phyloP scores from a whole-genome alignment of 1,140 invertebrate species.

The Drosophila tani region DNA sequence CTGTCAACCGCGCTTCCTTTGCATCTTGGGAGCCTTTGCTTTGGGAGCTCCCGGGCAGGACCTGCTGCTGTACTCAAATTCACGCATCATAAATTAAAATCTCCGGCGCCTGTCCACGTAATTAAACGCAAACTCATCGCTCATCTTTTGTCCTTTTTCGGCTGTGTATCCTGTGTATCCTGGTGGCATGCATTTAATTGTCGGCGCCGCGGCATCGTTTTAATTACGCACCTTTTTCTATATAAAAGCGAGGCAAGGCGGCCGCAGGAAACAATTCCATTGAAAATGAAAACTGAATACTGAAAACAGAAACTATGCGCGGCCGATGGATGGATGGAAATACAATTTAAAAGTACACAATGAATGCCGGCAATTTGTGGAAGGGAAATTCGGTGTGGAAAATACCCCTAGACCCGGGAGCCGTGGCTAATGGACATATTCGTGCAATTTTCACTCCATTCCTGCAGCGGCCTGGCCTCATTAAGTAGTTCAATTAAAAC shows the following conservation, averaged over 20 bases:
- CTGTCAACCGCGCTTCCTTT: slow-evolving; percentile 41
- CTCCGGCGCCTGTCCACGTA: slow-evolving; percentile 59
- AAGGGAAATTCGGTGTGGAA: slow-evolving; percentile 20
- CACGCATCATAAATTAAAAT: slow-evolving; percentile 67
- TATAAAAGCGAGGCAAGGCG: slow-evolving; percentile 12
- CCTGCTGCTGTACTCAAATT: slow-evolving; percentile 21
- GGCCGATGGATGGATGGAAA: not conserved
- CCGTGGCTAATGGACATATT: slow-evolving; percentile 45
- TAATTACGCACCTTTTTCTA: slow-evolving; percentile 78
- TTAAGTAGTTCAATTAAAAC: slow-evolving; percentile 83
- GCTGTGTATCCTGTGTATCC: slow-evolving; percentile 25
- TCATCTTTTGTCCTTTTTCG: slow-evolving; percentile 60
- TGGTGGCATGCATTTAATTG: slow-evolving; percentile 75
- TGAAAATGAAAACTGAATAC: slow-evolving; percentile 70
- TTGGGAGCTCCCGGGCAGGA: not conserved
- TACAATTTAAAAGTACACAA: slow-evolving; percentile 43
- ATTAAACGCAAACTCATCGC: slow-evolving; percentile 71
- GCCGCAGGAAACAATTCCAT: slow-evolving; percentile 65
- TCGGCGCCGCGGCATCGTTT: slow-evolving; percentile 67
- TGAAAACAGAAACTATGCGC: slow-evolving; percentile 65
- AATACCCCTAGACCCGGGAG: slow-evolving; percentile 17
- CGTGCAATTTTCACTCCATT: slow-evolving; percentile 54
- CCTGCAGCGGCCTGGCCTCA: slow-evolving; percentile 45
- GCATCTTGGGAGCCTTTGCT: slow-evolving; percentile 4
- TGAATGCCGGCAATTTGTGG: slow-evolving; percentile 14